Evolutionary conservation across 1,140 invertebrate genomes (phyloP).

Genomic region (Monomorium pharaonis): DNA sequence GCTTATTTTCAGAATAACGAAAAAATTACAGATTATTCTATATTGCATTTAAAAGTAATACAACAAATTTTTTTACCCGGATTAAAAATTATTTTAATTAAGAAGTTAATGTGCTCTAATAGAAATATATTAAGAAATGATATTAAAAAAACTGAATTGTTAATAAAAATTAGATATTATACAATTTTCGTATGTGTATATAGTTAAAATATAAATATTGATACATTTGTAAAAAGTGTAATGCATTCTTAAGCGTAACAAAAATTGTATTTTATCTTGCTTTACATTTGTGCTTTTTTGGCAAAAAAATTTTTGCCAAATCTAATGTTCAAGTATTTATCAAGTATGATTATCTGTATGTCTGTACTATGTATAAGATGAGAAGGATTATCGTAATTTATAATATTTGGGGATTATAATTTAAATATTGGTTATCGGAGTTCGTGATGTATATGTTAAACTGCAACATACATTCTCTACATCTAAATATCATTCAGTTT

Average conservation of each 20-base stretch:
- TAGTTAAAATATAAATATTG: no score
- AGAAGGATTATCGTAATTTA: not conserved
- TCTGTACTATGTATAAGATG: not conserved
- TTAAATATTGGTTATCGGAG: not conserved
- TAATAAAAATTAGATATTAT: no score
- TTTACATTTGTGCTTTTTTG: not conserved
- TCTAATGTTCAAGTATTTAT: slow-evolving; percentile 30
- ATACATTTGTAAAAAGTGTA: no score
- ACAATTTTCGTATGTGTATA: no score
- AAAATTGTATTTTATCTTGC: not conserved
- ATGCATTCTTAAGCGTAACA: not conserved
- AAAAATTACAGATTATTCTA: no score
- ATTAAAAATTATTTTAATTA: no score
- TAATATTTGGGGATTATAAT: not conserved
- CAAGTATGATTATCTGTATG: not conserved
- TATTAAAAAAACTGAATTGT: no score
- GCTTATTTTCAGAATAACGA: no score
- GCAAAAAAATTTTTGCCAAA: not conserved
- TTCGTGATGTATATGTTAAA: not conserved
- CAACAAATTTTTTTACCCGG: no score
- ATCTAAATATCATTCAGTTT: not conserved
- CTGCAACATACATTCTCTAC: not conserved
- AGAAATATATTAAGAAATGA: no score
- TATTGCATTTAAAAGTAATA: no score
- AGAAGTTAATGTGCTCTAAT: no score